Base-by-base conservation (phyloP, 1,140 invertebrate species). In the Hypothenemus hampei region DNA sequence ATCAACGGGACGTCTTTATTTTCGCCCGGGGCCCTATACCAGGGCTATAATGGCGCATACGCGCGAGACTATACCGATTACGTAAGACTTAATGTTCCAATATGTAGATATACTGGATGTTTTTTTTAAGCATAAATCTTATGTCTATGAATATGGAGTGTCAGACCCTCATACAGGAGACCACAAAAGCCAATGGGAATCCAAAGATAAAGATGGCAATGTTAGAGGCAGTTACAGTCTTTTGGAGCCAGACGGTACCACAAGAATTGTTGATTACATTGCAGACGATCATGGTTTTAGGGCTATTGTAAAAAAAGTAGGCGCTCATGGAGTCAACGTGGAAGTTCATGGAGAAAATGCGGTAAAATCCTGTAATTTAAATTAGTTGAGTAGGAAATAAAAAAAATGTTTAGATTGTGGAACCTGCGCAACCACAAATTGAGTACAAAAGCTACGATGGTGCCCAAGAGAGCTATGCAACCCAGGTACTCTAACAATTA, bases 151-250 rank as follows among this genome's bases (percentile, higher is more conserved):
- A 29, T 78, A 78, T 61, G 73, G 67, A 23, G 73, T 78, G 4
- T 70, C 73, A 20, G 75, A 77, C 52, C 66, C 70, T 13, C 65
- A 74, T 48, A 77, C 75, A 2, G 75, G 75, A 3, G 77, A 78
- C 55, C 68, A 73, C 45, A 77, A 78, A 54, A 68, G 62, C 23
- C 75, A 77, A 50, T 72, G 71, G 65, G 75, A 77, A 60, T 64
- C 65, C 24, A 69, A 73, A 36, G 72, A 77, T 41, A 74, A 74
- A 16, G 73, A 75, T 49, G 70, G 75, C 24, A 62, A 66, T 0
- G 75, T 78, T 3, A 65, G 70, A 21, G 77, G 77, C 3, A 73
- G 71, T 49, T 77, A 76, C 61, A 71, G 65, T 20, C 64, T 76
- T 15, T 57, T 75, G 20, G 74, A 77, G 53, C 64, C 75, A 5